Conservation (phyloP, 1,140 invertebrate species). For the Oedothorax gibbosus region DNA sequence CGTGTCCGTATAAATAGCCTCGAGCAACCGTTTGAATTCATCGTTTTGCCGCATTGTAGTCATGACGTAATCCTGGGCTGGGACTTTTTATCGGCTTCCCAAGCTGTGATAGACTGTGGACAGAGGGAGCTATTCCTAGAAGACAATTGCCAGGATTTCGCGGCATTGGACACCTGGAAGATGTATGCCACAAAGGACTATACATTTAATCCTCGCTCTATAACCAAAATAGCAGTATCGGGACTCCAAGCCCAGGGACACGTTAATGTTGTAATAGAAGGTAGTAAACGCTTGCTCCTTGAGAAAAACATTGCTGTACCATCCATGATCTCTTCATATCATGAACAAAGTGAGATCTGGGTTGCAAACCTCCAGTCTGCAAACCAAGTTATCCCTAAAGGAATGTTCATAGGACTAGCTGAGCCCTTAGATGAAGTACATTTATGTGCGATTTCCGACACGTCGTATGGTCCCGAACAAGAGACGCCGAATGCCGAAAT, state of each 20-base stretch:
- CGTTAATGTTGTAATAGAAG: background rate
- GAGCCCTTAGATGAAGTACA: background rate
- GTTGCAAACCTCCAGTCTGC: background rate
- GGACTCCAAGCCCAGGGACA: background rate
- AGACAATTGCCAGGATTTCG: background rate
- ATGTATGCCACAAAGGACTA: background rate
- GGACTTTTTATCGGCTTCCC: background rate
- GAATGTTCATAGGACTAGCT: background rate
- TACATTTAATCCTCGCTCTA: background rate
- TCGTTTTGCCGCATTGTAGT: background rate
- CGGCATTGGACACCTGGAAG: background rate
- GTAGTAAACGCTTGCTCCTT: background rate
- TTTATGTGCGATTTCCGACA: background rate
- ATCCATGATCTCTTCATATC: background rate
- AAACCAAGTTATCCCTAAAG: background rate
- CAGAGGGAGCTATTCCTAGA: background rate
- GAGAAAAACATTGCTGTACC: constrained; percentile 8
- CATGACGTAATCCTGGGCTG: constrained; percentile 4
- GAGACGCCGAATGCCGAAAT: background rate
- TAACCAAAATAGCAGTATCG: constrained; percentile 9
- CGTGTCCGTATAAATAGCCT: background rate
- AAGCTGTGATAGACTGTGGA: constrained; percentile 5
- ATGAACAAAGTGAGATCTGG: background rate
- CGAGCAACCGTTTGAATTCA: background rate
- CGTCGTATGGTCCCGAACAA: background rate